These are phyloP conservation scores for Eleginops maclovinus DNA, from an alignment of 2,113 vertebrate genomes.

Conservation along the genomic window DNA sequence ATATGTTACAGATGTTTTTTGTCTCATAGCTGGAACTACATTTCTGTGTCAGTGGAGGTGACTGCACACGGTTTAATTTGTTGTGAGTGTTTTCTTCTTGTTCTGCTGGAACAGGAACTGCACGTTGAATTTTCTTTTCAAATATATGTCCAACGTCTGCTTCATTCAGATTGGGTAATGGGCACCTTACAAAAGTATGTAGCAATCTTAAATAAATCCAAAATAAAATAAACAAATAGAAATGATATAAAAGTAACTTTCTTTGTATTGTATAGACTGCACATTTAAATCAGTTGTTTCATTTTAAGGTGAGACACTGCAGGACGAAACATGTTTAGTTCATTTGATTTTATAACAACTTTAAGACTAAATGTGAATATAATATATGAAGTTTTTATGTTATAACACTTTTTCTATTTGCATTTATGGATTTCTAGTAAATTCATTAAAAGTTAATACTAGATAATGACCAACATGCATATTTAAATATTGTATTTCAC, in stretches of 20 bases:
- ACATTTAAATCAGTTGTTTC: neutral
- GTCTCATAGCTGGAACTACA: constrained; percentile 1
- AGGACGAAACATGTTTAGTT: too few relatives aligned
- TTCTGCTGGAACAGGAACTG: neutral
- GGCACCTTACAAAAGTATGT: neutral
- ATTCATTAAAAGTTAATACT: too few relatives aligned
- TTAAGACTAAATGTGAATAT: too few relatives aligned
- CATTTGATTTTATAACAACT: too few relatives aligned
- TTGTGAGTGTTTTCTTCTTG: neutral
- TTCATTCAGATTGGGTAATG: neutral
- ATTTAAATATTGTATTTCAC: too few relatives aligned
- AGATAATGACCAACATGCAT: too few relatives aligned
- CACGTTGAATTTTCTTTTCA: neutral
- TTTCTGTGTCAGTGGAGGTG: neutral
- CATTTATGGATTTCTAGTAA: too few relatives aligned
- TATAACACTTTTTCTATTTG: too few relatives aligned
- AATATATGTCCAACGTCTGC: neutral
- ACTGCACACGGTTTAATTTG: neutral
- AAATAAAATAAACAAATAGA: neutral
- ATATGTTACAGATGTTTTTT: constrained; percentile 56
- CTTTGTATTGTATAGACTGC: neutral
- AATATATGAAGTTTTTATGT: too few relatives aligned
- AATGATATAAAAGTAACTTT: too few relatives aligned
- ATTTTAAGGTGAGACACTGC: too few relatives aligned
- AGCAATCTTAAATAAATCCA: neutral